Evolutionary conservation across 53 echinoderm and acorn worm genomes (phyloP).

Genomic region (Crossaster papposus): DNA sequence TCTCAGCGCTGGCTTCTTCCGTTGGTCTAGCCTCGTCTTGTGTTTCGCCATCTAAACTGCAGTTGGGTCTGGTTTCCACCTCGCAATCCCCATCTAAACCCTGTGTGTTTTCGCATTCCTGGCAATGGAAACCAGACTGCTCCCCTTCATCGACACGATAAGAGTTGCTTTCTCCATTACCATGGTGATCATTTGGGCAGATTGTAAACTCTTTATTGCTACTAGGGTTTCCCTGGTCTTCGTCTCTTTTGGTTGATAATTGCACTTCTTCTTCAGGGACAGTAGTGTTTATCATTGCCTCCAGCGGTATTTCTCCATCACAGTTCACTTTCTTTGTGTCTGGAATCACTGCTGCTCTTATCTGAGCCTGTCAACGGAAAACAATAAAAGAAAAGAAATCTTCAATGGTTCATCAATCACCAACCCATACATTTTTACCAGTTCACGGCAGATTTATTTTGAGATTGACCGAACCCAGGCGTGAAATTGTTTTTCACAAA

Average conservation of each 20-base stretch:
- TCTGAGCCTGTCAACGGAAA: slow-evolving; percentile 35
- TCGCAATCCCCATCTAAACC: not conserved
- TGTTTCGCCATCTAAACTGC: not conserved
- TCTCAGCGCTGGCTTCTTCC: not conserved
- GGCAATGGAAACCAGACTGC: not conserved
- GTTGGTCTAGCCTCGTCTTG: not conserved
- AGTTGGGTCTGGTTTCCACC: slow-evolving; percentile 22
- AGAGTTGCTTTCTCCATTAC: not conserved
- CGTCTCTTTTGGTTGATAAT: not conserved
- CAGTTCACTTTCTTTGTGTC: not conserved
- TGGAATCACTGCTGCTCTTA: slow-evolving; percentile 54
- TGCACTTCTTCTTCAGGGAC: not conserved
- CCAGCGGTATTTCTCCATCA: slow-evolving; percentile 5
- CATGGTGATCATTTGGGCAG: not conserved
- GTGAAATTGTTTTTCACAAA: too few relatives aligned
- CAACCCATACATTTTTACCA: too few relatives aligned
- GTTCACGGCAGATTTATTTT: too few relatives aligned
- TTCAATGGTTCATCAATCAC: not conserved
- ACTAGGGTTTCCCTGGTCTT: not conserved
- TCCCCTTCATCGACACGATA: not conserved
- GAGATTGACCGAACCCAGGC: too few relatives aligned
- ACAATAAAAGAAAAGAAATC: not conserved
- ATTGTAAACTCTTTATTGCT: not conserved
- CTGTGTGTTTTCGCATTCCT: not conserved
- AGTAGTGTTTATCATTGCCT: not conserved